Conservation (phyloP, 1,140 invertebrate species). For the Habropoda laboriosa region DNA sequence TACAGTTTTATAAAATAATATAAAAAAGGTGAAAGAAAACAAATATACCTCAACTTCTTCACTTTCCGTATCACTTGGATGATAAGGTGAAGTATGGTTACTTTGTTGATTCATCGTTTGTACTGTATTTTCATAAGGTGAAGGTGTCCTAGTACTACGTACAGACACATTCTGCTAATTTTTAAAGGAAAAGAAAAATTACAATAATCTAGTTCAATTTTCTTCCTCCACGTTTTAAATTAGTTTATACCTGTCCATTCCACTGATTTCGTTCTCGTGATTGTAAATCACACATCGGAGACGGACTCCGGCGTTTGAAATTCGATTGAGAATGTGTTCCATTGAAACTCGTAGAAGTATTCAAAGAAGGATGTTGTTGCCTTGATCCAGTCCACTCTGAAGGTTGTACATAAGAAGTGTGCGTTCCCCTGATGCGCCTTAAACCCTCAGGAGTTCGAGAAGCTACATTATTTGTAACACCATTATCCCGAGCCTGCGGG, state of each 20-base stretch:
- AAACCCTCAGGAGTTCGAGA: constrained; percentile 70
- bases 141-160: constrained; percentile 75
- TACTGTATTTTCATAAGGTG: constrained; percentile 73
- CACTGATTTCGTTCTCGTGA: constrained; percentile 71
- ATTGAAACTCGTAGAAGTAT: constrained; percentile 67
- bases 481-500: constrained; percentile 70
- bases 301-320: constrained; percentile 77
- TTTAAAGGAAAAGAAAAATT: constrained; percentile 42
- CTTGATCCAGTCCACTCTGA: constrained; percentile 67
- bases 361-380: constrained; percentile 56
- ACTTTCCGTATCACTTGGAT: constrained; percentile 74
- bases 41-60: constrained; percentile 76
- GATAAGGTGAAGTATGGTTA: constrained; percentile 74
- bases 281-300: constrained; percentile 72
- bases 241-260: constrained; percentile 73
- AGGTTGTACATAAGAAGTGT: constrained; percentile 66
- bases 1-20: not conserved
- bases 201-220: not conserved
- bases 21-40: constrained; percentile 19
- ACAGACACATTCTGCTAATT: constrained; percentile 67
- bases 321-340: constrained; percentile 66
- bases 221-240: not conserved
- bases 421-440: constrained; percentile 70
- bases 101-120: constrained; percentile 66
- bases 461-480: constrained; percentile 30